Conservation (phyloP, 1,140 invertebrate genomes). For the Medauroidea extradentata region DNA sequence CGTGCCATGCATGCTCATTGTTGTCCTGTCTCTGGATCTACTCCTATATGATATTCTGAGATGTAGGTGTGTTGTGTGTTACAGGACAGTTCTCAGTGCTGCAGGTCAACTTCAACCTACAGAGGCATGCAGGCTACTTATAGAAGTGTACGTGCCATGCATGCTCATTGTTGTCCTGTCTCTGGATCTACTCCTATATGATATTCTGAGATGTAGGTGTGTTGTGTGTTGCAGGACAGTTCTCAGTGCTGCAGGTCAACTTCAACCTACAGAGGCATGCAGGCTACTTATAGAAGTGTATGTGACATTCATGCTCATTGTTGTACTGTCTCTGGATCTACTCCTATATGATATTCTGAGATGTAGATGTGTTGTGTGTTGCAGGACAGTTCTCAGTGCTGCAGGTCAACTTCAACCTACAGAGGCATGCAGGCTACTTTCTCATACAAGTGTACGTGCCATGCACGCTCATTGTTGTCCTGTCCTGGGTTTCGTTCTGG, state of each 20-base stretch:
- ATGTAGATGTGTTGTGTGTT: slow-evolving; percentile 13
- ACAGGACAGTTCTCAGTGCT: slow-evolving; percentile 26
- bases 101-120: slow-evolving; percentile 52
- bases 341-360: too few species aligned
- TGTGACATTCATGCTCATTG: slow-evolving; percentile 75
- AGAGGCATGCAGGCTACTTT: slow-evolving; percentile 78
- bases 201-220: too few species aligned
- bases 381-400: slow-evolving; percentile 26
- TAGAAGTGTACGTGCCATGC: slow-evolving; percentile 77
- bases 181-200: too few species aligned
- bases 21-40: slow-evolving; percentile 80
- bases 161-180: slow-evolving; percentile 80
- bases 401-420: slow-evolving; percentile 51
- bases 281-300: slow-evolving; percentile 84
- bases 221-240: slow-evolving; percentile 23
- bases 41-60: too few species aligned
- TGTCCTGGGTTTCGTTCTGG: slow-evolving; percentile 89
- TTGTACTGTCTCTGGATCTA: slow-evolving; percentile 84
- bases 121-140: slow-evolving; percentile 80
- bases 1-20: slow-evolving; percentile 75
- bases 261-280: slow-evolving; percentile 70
- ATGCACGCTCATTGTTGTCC: slow-evolving; percentile 77
- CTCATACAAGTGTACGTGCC: slow-evolving; percentile 79
- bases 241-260: slow-evolving; percentile 23
- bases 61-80: slow-evolving; percentile 13